phyloP scores from a whole-genome alignment of 2,113 vertebrate species.

The Ariopsis seemanni region DNA sequence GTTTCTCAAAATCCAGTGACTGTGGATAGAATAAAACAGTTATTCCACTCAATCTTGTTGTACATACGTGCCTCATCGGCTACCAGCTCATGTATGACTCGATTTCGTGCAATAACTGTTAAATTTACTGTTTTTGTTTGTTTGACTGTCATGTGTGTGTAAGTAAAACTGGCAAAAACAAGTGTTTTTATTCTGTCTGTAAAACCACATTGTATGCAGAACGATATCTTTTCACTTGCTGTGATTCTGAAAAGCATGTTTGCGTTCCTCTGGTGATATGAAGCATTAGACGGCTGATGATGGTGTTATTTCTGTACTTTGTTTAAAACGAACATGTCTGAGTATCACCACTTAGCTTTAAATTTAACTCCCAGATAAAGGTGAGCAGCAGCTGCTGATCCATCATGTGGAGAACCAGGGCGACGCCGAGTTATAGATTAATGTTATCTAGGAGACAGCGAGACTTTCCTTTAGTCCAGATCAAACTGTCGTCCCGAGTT shows the following conservation, averaged over 20 bases:
- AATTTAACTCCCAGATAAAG: conserved; percentile 60
- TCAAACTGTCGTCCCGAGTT: not conserved
- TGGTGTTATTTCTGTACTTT: conserved; percentile 7
- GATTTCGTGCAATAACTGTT: not conserved
- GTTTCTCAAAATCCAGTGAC: too few species aligned
- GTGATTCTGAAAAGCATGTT: not conserved
- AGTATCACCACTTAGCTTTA: conserved; percentile 52
- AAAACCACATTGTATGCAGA: not conserved
- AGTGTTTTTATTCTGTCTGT: not conserved
- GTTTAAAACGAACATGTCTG: conserved; percentile 31
- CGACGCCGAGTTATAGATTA: conserved; percentile 2
- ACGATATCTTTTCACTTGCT: not conserved
- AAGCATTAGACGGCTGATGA: not conserved
- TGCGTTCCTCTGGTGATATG: not conserved
- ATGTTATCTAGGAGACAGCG: conserved; percentile 18
- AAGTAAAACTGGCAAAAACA: not conserved
- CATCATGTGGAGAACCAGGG: conserved; percentile 44
- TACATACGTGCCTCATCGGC: too few species aligned
- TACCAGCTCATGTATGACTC: too few species aligned
- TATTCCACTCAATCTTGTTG: too few species aligned
- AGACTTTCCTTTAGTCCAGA: not conserved
- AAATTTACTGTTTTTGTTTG: not conserved
- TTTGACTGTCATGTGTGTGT: not conserved
- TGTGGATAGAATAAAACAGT: too few species aligned
- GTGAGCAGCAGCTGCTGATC: conserved; percentile 57